Base-by-base conservation (phyloP, 2,888 invertebrate genomes). In the Pseudococcus longispinus region DNA sequence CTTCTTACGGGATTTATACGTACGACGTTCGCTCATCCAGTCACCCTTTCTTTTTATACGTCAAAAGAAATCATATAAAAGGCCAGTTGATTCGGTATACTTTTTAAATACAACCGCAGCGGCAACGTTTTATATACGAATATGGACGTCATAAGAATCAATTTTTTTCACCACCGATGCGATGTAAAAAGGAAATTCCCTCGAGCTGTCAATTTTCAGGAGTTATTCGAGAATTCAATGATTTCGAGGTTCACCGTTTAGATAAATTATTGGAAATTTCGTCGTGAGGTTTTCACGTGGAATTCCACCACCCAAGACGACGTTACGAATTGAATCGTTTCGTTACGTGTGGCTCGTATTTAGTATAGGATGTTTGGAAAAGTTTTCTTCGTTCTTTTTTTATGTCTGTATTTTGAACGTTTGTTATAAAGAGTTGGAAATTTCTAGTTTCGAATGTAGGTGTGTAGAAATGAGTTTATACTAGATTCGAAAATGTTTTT, bases 81-180 rank as follows among this genome's bases (percentile, higher is more conserved):
- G 29, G 70, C 70, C 70, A 29, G 70, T 70, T 70, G 70, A 70
- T 70, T 70, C 70, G 70, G 32, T 70, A 70, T 70, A 70, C 18
- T 29, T 70, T 70, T 70, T 70, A 70, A 70, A 70, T 70, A 70
- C 65, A 11, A 18, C 26, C 9, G 3, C 8, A 70, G 29, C 51
- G 15, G 44, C 44, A 2, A 65, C 9, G 1, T 26, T 65, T 15
- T 70, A 2, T 18, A 18, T 29, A 26, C n/a, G 29, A 70, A 29
- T 70, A 29, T 29, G 70, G 70, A 70, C 70, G 70, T 70, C 15
- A 70, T 65, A 29, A 70, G 32, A 70, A 70, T 70, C 70, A 29
- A 70, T 70, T 70, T 65, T 65, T 65, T 65, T 60, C 60, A 23
- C 60, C 60, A 11, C 60, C 5, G 6, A 26, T 70, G 29, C 5